These are phyloP conservation scores for Salvelinus namaycush DNA, from an alignment of 2,113 vertebrate genomes.

Conservation along the genomic window DNA sequence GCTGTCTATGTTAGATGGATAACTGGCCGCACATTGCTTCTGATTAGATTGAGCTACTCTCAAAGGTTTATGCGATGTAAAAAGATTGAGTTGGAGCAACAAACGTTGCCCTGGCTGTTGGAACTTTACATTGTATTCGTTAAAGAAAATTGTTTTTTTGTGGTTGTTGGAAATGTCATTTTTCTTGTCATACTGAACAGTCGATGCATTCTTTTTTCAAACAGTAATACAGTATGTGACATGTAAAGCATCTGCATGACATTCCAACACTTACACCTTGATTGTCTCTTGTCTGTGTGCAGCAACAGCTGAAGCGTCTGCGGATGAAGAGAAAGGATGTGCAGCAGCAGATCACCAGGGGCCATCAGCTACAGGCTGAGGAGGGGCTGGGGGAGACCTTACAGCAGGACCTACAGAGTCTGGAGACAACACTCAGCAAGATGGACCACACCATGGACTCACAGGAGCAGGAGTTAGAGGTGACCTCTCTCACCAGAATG, in stretches of 20 bases:
- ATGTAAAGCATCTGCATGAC: too few relatives aligned
- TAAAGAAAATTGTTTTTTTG: too few relatives aligned
- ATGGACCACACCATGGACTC: slow-evolving; percentile 85
- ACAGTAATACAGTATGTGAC: too few relatives aligned
- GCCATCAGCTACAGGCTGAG: slow-evolving; percentile 79
- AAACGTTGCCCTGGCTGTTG: too few relatives aligned
- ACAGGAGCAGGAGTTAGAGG: slow-evolving; percentile 89
- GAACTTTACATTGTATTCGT: too few relatives aligned
- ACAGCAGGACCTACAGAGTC: slow-evolving; percentile 81
- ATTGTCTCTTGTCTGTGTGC: neutral
- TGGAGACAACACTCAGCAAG: slow-evolving; percentile 82
- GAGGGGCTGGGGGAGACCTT: slow-evolving; percentile 76
- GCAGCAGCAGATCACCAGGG: slow-evolving; percentile 83
- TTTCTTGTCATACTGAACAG: too few relatives aligned
- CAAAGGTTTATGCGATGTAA: too few relatives aligned
- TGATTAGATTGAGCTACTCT: too few relatives aligned
- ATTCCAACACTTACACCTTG: neutral
- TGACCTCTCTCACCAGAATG: slow-evolving; percentile 39
- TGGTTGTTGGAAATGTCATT: too few relatives aligned
- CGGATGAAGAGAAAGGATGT: slow-evolving; percentile 83
- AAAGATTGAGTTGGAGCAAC: too few relatives aligned
- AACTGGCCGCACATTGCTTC: too few relatives aligned
- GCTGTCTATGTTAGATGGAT: neutral
- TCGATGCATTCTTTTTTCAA: too few relatives aligned
- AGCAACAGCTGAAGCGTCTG: slow-evolving; percentile 90